Evolutionary conservation across 92 coral and sea anemone species (phyloP), one percentile per base, ranked within the genome.

Genomic region (Zoanthus solanderi): DNA sequence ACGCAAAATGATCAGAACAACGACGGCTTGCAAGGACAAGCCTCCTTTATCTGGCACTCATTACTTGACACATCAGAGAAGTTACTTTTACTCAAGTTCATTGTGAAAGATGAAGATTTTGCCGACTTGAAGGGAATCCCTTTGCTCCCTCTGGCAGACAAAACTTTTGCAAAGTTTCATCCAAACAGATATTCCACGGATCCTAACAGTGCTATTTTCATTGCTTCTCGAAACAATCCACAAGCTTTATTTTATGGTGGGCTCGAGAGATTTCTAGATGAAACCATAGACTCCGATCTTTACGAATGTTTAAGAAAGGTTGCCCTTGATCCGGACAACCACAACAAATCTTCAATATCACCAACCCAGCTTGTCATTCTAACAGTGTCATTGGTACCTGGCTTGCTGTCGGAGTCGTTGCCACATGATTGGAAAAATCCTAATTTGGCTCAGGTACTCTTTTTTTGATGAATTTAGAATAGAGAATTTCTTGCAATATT

Each of bases 91-190:
- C 92, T 96, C 32, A 93, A 93, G 78, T 96, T 82, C 88, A 78
- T 96, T 12, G 83, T 96, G 71, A 92, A 88, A 78, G 98, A 95
- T 90, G 90, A 93, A 65, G 90, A 90, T 53, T 72, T 85, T 56
- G 50, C 72, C 13, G 97, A 93, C 5, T 88, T 96, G 42, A 87
- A 57, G 9, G 99, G 98, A 5, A 91, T 96, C 67, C 97, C 99
- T 16, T 86, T 96, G 78, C 94, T 96, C 0, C 99, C 99, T 10
- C 92, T 96, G 29, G 97, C 99, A 37, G 79, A 94, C 67, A 90
- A 87, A 67, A 80, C 95, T 2, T 96, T 96, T 69, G 71, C 86
- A 50, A 86, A 83, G 78, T 96, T 96, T 73, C 87, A 83, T 45
- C 75, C 90, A 8, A 92, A 95, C 75, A 85, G 83, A 37, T 87